Percentiles rank a stretch among this genome's conserved stretches.
These are phyloP conservation scores for Mesoligia furuncula DNA, from an alignment of 2,888 invertebrate genomes.

Conservation along the genomic window DNA sequence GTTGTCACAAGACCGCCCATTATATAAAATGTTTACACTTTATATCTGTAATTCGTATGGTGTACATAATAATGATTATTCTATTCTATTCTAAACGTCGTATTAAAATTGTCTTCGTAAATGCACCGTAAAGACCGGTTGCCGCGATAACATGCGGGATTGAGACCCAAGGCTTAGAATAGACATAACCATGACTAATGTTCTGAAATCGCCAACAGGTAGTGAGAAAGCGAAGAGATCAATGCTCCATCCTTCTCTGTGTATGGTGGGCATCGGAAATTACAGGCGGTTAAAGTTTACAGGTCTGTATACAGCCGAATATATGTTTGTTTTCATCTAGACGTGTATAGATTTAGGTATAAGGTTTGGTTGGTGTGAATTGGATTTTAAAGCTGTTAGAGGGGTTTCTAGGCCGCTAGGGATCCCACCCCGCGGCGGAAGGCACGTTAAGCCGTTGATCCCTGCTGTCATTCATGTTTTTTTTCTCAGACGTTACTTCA, in stretches of 20 bases:
- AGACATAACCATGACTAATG: conserved; percentile 3
- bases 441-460: not conserved
- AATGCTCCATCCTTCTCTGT: not conserved
- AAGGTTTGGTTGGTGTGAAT: not conserved
- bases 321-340: not conserved
- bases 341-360: not conserved
- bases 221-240: not conserved
- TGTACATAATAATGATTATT: not conserved
- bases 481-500: not conserved
- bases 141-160: not conserved
- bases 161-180: not conserved
- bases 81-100: not conserved
- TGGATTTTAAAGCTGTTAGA: not conserved
- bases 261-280: not conserved
- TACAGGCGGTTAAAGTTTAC: not conserved
- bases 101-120: not conserved
- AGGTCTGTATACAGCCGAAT: not conserved
- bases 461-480: not conserved
- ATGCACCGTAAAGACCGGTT: not conserved
- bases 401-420: not conserved
- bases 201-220: conserved; percentile 9
- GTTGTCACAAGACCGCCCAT: not conserved
- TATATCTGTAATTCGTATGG: not conserved
- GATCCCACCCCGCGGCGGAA: accelerated
- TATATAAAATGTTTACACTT: not conserved